These are phyloP conservation scores for Megamerina dolium DNA, from an alignment of 2,888 invertebrate species.

Conservation along the genomic window DNA sequence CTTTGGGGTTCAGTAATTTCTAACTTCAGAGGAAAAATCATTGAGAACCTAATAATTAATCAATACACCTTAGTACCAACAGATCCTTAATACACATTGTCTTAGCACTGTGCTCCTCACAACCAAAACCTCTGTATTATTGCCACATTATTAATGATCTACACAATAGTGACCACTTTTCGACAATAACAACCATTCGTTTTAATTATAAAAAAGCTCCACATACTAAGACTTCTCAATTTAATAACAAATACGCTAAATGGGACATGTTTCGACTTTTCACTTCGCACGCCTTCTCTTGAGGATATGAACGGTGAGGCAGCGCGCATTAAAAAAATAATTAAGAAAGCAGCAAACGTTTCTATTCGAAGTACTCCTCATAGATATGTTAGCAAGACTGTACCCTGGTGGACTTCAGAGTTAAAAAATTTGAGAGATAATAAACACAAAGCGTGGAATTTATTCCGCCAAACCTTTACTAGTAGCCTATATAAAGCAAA, in stretches of 20 bases:
- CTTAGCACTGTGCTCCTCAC: not conserved
- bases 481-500: not conserved
- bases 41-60: not conserved
- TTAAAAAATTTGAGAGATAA: too few species aligned
- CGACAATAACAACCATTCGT: not conserved
- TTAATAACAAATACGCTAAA: not conserved
- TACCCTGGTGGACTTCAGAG: too few species aligned
- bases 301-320: not conserved
- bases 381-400: too few species aligned
- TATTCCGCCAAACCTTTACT: too few species aligned
- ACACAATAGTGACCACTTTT: slow-evolving; percentile 6
- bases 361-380: too few species aligned
- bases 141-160: slow-evolving; percentile 5
- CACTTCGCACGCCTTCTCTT: not conserved
- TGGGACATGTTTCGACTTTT: not conserved
- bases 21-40: slow-evolving; percentile 1
- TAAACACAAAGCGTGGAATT: too few species aligned
- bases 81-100: slow-evolving; percentile 5
- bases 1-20: slow-evolving; percentile 1
- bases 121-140: not conserved
- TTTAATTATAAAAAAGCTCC: not conserved
- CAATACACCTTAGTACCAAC: slow-evolving; percentile 9
- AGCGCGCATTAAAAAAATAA: not conserved
- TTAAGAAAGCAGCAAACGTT: too few species aligned
- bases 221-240: not conserved